These are phyloP conservation scores for Eupithecia insigniata DNA, from an alignment of 2,888 invertebrate species.

Conservation along the genomic window DNA sequence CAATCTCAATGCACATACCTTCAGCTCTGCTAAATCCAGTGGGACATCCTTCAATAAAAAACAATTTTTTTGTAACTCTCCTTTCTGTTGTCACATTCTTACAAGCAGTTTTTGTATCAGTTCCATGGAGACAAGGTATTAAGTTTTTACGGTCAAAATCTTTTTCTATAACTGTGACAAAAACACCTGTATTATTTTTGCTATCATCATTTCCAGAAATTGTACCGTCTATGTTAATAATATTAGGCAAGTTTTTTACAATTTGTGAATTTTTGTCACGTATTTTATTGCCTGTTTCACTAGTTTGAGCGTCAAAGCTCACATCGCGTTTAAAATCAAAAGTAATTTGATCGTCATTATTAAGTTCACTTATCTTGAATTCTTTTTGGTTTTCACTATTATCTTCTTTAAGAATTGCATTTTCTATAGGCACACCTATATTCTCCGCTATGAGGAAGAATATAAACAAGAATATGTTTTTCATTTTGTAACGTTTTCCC, in stretches of 20 bases:
- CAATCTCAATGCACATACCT: constrained; percentile 30
- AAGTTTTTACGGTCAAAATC: background rate
- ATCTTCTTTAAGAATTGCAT: background rate
- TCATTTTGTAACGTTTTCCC: constrained; percentile 2
- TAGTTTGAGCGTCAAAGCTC: background rate
- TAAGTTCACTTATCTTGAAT: background rate
- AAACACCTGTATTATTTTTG: constrained; percentile 1
- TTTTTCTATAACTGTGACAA: background rate
- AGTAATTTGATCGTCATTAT: background rate
- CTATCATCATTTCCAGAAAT: background rate
- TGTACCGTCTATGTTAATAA: background rate
- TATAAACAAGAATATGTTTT: constrained; percentile 5
- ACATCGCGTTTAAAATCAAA: background rate
- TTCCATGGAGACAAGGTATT: constrained; percentile 8
- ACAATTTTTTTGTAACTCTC: constrained; percentile 20
- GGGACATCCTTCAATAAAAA: constrained; percentile 32
- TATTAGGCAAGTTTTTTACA: background rate
- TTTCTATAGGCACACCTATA: background rate
- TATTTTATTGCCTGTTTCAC: background rate
- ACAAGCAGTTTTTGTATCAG: background rate
- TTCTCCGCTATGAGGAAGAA: background rate
- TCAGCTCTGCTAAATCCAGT: constrained; percentile 34
- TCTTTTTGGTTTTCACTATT: background rate
- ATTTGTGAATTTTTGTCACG: background rate
- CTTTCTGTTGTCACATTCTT: background rate